Evolutionary conservation across 1,140 invertebrate genomes (phyloP).

Genomic region (Mactra quadrangularis): DNA sequence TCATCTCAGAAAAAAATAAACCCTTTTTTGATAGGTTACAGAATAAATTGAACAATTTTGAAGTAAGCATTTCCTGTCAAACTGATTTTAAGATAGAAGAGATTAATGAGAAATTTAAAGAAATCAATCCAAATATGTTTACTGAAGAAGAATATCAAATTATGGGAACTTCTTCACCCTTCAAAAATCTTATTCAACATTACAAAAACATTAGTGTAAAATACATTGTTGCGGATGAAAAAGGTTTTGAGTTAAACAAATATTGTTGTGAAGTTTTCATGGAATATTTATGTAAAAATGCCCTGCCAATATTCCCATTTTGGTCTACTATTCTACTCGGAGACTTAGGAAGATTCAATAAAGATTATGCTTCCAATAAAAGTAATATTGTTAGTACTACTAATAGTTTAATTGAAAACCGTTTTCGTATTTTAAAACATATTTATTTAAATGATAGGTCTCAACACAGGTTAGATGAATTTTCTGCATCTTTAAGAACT

Average conservation of each 20-base stretch:
- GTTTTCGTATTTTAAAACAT: conserved; percentile 30
- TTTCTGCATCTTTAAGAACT: conserved; percentile 11
- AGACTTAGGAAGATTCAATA: conserved; percentile 34
- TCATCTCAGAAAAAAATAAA: background rate
- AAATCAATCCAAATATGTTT: conserved; percentile 17
- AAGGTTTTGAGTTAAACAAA: conserved; percentile 19
- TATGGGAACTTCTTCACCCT: conserved; percentile 23
- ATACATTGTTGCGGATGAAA: conserved; percentile 18
- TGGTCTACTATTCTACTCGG: conserved; percentile 23
- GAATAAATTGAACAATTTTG: background rate
- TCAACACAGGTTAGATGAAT: conserved; percentile 29
- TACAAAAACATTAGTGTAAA: conserved; percentile 14
- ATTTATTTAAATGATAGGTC: too few species aligned
- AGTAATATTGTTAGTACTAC: conserved; percentile 6
- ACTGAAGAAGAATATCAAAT: conserved; percentile 30
- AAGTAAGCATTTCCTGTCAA: conserved; percentile 5
- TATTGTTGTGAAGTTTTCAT: conserved; percentile 20
- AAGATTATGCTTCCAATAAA: conserved; percentile 33
- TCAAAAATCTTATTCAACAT: conserved; percentile 18
- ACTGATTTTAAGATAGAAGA: background rate
- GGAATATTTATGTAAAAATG: conserved; percentile 30
- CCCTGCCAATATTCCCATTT: conserved; percentile 20
- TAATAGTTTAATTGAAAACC: conserved; percentile 30
- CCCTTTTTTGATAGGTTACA: background rate
- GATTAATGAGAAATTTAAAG: conserved; percentile 10